Evolutionary conservation across 2,797 vertebrate genomes (phyloP).

Genomic region (Coreius guichenoti): DNA sequence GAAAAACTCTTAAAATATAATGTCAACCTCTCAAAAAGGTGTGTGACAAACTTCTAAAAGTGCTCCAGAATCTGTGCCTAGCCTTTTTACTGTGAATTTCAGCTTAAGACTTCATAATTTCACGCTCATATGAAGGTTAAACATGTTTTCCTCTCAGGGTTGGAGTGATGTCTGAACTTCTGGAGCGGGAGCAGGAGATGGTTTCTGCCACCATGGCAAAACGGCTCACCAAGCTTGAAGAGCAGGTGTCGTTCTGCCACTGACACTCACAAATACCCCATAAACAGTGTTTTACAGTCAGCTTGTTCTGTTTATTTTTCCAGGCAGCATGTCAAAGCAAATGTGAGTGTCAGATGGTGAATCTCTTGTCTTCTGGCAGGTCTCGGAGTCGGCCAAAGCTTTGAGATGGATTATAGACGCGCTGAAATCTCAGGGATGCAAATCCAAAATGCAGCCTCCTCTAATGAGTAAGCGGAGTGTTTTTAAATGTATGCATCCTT

Average conservation of each 20-base stretch:
- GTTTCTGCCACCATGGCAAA: constrained; percentile 73
- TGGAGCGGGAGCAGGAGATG: constrained; percentile 80
- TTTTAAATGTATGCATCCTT: constrained; percentile 2
- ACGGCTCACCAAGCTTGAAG: constrained; percentile 83
- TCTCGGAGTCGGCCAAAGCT: constrained; percentile 78
- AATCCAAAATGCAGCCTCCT: constrained; percentile 70
- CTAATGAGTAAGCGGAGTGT: constrained; percentile 74
- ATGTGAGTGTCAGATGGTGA: background rate
- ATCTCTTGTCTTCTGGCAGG: constrained; percentile 70
- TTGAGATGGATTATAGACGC: constrained; percentile 88
- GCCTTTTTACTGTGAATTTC: no score
- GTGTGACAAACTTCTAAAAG: no score
- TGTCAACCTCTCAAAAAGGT: no score
- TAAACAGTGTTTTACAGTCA: background rate
- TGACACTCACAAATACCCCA: background rate
- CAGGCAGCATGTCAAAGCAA: background rate
- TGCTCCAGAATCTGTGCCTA: no score
- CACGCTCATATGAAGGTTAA: background rate
- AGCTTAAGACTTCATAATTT: background rate
- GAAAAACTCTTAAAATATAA: no score
- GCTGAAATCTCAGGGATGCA: constrained; percentile 76
- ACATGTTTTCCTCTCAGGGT: constrained; percentile 74
- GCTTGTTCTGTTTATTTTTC: background rate
- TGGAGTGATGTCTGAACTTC: constrained; percentile 75
- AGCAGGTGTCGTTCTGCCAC: constrained; percentile 82